phyloP scores from a whole-genome alignment of 2,113 vertebrate species.

The Patagioenas fasciata region DNA sequence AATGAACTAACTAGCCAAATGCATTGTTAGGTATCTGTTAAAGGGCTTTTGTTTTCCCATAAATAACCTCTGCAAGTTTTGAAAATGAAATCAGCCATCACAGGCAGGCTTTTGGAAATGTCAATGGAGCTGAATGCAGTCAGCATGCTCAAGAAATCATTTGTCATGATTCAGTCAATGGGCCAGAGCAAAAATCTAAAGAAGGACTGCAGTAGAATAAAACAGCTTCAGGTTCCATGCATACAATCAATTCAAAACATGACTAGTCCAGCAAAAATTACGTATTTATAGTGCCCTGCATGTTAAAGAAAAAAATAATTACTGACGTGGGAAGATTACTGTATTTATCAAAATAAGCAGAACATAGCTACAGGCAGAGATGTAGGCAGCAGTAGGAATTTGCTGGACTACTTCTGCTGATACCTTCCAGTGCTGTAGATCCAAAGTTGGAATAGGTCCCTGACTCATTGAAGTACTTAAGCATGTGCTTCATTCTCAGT shows the following conservation, averaged over 20 bases:
- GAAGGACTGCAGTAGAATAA: neutral
- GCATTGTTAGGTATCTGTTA: neutral
- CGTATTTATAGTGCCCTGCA: neutral
- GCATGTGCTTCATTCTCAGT: constrained; percentile 1
- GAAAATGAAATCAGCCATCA: constrained; percentile 50
- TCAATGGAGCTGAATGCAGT: neutral
- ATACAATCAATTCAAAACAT: neutral
- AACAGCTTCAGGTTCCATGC: neutral
- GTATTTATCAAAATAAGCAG: neutral
- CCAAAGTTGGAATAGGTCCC: neutral
- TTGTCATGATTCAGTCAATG: constrained; percentile 16
- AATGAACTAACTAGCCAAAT: constrained; percentile 48
- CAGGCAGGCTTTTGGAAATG: constrained; percentile 20
- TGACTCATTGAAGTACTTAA: constrained; percentile 22
- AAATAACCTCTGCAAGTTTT: constrained; percentile 38
- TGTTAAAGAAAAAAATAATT: neutral
- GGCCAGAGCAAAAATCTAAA: constrained; percentile 1
- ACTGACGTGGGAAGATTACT: neutral
- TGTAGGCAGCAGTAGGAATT: neutral
- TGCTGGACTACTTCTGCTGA: neutral
- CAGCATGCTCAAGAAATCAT: constrained; percentile 33
- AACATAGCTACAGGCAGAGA: neutral
- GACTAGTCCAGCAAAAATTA: neutral
- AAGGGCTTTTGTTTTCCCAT: constrained; percentile 56
- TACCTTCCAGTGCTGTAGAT: neutral